Evolutionary conservation across 1,140 invertebrate genomes (phyloP).

Genomic region (Varroa destructor): DNA sequence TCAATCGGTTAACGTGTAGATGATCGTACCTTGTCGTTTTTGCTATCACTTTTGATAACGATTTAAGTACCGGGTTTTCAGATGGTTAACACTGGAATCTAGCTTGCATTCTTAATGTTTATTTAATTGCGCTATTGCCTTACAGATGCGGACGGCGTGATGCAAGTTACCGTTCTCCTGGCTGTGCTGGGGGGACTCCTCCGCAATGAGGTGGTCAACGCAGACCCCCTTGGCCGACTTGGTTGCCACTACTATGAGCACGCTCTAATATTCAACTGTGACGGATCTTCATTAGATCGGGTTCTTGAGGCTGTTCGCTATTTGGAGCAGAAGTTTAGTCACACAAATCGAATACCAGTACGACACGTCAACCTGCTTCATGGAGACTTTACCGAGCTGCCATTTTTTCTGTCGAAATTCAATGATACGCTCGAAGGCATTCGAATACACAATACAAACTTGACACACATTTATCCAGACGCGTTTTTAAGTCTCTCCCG

Average conservation of each 20-base stretch:
- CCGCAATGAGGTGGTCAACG: not conserved
- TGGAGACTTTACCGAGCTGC: constrained; percentile 14
- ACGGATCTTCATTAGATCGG: constrained; percentile 9
- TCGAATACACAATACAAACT: constrained; percentile 20
- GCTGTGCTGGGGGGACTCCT: constrained; percentile 16
- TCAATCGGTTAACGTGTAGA: no score
- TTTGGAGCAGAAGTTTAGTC: constrained; percentile 18
- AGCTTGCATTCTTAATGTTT: not conserved
- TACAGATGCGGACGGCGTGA: constrained; percentile 16
- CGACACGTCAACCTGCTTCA: constrained; percentile 19
- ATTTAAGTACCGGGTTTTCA: no score
- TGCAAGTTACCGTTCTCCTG: constrained; percentile 4
- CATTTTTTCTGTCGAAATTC: constrained; percentile 14
- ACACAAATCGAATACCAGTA: constrained; percentile 1
- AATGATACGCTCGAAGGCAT: constrained; percentile 25
- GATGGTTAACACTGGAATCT: no score
- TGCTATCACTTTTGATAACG: no score
- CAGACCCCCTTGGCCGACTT: not conserved
- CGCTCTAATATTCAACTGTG: constrained; percentile 26
- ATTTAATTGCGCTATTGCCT: not conserved
- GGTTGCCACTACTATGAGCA: constrained; percentile 20
- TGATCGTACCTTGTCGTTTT: no score
- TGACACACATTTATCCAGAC: constrained; percentile 23
- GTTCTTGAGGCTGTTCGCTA: constrained; percentile 15
- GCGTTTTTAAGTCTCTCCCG: not conserved